These are phyloP conservation scores for Formica exsecta DNA, from an alignment of 1,140 invertebrate genomes.

Conservation along the genomic window DNA sequence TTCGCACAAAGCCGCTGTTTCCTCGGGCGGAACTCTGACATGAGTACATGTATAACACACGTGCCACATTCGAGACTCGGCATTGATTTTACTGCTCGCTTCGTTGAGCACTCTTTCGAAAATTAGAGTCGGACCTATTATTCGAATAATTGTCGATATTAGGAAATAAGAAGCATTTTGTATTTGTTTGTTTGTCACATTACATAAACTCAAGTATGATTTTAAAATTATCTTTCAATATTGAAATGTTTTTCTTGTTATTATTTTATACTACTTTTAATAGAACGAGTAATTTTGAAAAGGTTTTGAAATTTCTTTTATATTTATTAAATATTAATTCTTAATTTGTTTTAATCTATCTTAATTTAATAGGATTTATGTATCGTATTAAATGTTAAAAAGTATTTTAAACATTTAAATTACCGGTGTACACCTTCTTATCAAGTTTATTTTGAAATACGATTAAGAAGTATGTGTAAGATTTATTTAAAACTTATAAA, in stretches of 20 bases:
- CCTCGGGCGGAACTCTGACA: slow-evolving; percentile 21
- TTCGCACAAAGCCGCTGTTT: slow-evolving; percentile 43
- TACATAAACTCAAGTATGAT: background rate
- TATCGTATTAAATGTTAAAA: too few species aligned
- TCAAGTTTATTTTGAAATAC: too few species aligned
- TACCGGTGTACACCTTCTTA: too few species aligned
- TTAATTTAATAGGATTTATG: too few species aligned
- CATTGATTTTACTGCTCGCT: slow-evolving; percentile 53
- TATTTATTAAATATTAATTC: background rate
- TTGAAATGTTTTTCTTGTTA: background rate
- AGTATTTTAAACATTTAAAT: too few species aligned
- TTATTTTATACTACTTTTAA: background rate
- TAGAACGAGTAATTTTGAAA: too few species aligned
- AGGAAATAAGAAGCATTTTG: background rate
- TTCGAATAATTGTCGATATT: slow-evolving; percentile 5
- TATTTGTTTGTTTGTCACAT: background rate
- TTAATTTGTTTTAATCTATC: background rate
- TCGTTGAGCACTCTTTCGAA: slow-evolving; percentile 22
- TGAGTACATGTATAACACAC: slow-evolving; percentile 38
- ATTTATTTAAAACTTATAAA: too few species aligned
- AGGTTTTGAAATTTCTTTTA: too few species aligned
- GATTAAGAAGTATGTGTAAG: too few species aligned
- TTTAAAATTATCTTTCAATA: background rate
- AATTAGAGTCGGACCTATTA: slow-evolving; percentile 27
- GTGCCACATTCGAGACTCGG: slow-evolving; percentile 21